phyloP scores from a whole-genome alignment of 2,888 invertebrate species.

The Orthosia cruda region DNA sequence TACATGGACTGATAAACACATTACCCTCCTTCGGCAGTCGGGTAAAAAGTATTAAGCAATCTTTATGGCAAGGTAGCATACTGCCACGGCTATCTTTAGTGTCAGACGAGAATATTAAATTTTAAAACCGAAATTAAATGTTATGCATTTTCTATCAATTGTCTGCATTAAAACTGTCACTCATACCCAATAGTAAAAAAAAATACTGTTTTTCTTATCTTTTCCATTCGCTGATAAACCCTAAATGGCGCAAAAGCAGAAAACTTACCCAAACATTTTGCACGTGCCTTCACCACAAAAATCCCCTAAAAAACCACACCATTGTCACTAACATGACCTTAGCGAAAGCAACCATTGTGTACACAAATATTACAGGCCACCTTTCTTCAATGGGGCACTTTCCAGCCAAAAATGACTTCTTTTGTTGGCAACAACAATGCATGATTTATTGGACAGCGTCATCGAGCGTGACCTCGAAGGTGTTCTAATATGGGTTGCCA shows the following conservation, averaged over 20 bases:
- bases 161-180: too few species aligned
- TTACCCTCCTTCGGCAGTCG: too few species aligned
- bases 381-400: constrained; percentile 82
- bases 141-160: too few species aligned
- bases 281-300: constrained; percentile 13
- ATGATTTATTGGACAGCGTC: constrained; percentile 83
- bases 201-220: background rate
- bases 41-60: too few species aligned
- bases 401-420: constrained; percentile 89
- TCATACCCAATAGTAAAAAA: too few species aligned
- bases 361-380: constrained; percentile 78
- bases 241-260: background rate
- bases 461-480: constrained; percentile 73
- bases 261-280: constrained; percentile 13
- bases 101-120: too few species aligned
- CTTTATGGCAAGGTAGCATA: too few species aligned
- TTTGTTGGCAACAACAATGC: constrained; percentile 87
- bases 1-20: too few species aligned
- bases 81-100: too few species aligned
- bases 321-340: constrained; percentile 68
- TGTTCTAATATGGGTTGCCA: constrained; percentile 64
- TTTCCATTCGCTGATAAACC: background rate
- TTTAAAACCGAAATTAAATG: too few species aligned
- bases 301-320: constrained; percentile 46
- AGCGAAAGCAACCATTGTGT: constrained; percentile 66